Evolutionary conservation across 2,113 vertebrate species (phyloP), one percentile per base, ranked within the genome.

Genomic region (Mustelus asterias): DNA sequence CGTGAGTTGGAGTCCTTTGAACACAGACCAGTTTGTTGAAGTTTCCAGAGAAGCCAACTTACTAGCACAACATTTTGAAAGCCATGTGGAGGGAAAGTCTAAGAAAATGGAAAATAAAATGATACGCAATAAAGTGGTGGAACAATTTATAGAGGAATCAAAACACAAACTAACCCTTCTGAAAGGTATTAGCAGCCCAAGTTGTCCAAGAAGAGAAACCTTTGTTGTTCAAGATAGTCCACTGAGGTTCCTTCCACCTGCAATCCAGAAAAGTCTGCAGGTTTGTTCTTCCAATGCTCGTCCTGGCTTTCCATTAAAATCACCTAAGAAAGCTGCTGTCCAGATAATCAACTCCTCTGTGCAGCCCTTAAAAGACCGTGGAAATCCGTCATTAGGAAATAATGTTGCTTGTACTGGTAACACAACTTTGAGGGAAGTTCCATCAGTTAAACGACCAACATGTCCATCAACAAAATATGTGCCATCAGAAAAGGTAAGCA

Each of bases 1-100:
- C 37, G 60, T 80, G 0, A 41, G 9, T 0, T 99, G 98, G 98
- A 99, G 98, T 89, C 98, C 98, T 0, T 97, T 99, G 70, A 96
- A 97, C 0, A 98, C 97, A 83, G 98, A 98, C 13, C 98, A 98
- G 96, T 98, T 98, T 96, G 98, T 98, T 22, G 98, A 98, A 80
- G 98, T 99, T 70, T 98, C 97, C 96, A 98, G 98, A 96, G 99
- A 99, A 97, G 99, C 99, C 24, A 98, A 96, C 96, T 96, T 97
- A 69, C 65, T 99, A 76, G 99, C 98, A 16, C 95, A 97, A 13
- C 98, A 98, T 96, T 97, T 99, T 60, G 97, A 98, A 96, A 97
- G 96, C 96, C 96, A 95, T 80, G 93, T 92, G 48, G n/a, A 96
- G 85, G 96, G 70, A 0, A 96, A 95, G 8, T 48, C 63, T 33